Evolutionary conservation across 1,140 invertebrate genomes (phyloP).

Genomic region (Drosophila auraria): DNA sequence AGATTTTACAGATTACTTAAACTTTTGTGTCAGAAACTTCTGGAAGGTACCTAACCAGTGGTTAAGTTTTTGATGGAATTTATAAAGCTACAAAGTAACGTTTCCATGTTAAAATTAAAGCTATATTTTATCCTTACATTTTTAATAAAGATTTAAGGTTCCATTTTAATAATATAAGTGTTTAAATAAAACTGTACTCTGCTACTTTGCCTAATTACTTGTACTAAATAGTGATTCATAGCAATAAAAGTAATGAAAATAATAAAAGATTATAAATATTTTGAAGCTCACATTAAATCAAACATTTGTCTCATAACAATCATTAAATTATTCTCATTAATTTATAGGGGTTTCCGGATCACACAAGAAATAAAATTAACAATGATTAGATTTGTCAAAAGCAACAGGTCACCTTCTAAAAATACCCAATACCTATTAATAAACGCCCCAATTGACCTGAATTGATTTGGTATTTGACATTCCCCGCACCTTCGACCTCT

Average conservation of each 20-base stretch:
- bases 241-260: not conserved
- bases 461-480: not conserved
- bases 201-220: not conserved
- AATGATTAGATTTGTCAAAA: not conserved
- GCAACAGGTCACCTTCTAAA: not conserved
- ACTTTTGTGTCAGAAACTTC: not conserved
- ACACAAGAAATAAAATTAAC: not conserved
- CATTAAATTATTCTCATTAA: not conserved
- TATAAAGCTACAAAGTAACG: too few relatives aligned
- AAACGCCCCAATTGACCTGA: not conserved
- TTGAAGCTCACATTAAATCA: too few relatives aligned
- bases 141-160: too few relatives aligned
- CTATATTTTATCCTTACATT: too few relatives aligned
- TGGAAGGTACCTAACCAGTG: not conserved
- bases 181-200: too few relatives aligned
- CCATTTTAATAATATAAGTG: too few relatives aligned
- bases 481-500: conserved; percentile 7
- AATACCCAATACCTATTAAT: not conserved
- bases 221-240: not conserved
- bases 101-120: too few relatives aligned
- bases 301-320: too few relatives aligned
- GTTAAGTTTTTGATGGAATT: too few relatives aligned
- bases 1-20: too few relatives aligned
- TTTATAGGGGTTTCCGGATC: conserved; percentile 3
- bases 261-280: conserved; percentile 5